Conservation (phyloP, 1,140 invertebrate species). For the Brachionus sp. region DNA sequence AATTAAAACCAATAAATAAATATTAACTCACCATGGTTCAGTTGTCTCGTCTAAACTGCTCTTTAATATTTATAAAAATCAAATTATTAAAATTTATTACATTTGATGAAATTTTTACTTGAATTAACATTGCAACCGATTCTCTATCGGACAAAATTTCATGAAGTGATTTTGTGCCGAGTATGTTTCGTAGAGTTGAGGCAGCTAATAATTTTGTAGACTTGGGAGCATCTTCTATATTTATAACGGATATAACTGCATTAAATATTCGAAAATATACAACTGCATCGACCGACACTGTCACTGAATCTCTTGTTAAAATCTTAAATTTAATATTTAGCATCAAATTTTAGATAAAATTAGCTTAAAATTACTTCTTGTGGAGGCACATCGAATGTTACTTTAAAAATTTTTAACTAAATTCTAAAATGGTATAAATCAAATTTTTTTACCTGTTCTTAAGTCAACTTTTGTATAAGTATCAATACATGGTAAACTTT, state of each 20-base stretch:
- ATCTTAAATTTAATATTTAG: slow-evolving; percentile 21
- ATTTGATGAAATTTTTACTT: background rate
- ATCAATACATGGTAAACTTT: slow-evolving; percentile 66
- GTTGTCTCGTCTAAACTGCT: slow-evolving; percentile 46
- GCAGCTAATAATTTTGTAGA: slow-evolving; percentile 47
- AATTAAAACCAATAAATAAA: background rate
- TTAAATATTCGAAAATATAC: slow-evolving; percentile 33
- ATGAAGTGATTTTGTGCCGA: slow-evolving; percentile 47
- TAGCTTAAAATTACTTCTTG: slow-evolving; percentile 43
- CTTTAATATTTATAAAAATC: background rate
- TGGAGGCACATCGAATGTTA: slow-evolving; percentile 47
- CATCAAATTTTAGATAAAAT: background rate
- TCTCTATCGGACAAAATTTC: slow-evolving; percentile 46
- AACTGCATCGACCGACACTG: slow-evolving; percentile 46
- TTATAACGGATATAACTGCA: slow-evolving; percentile 40
- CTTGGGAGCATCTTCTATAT: slow-evolving; percentile 47
- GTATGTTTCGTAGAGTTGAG: slow-evolving; percentile 47
- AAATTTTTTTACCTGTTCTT: slow-evolving; percentile 74
- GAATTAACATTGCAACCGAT: slow-evolving; percentile 41
- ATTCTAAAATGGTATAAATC: background rate
- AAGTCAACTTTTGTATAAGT: slow-evolving; percentile 80
- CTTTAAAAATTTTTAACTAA: background rate
- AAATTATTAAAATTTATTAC: background rate
- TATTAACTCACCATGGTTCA: slow-evolving; percentile 41
- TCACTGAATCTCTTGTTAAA: slow-evolving; percentile 48